Base-by-base conservation (phyloP, 2,797 vertebrate genomes). In the Coreius guichenoti region DNA sequence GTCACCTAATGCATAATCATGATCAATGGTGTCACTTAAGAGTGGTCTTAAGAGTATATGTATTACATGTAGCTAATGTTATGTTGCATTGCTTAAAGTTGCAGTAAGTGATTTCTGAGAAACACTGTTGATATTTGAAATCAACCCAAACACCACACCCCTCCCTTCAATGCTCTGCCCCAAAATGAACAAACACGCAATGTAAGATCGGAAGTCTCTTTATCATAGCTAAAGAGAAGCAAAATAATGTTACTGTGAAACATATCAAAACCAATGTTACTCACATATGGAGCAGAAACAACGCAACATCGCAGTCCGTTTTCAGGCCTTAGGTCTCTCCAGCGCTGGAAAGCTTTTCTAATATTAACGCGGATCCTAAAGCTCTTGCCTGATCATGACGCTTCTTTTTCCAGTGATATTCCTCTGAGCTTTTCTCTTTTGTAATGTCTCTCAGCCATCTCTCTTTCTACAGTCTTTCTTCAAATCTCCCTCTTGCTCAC, bases 251-350 rank as follows among this genome's bases (percentile, higher is more conserved):
- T 61, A 26, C 58, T 61, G 58, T 61, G 12, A 61, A 61, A 61
- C 56, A 26, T 11, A 26, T 0, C 58, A 61, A 5, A 58, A 58
- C 23, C 56, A 12, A 58, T 58, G 3, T n/a, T 1, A n/a, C 54
- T 58, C 54, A 23, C 21, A 1, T 58, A 58, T n/a, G 23, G 21
- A n/a, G 56, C 9, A 58, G 56, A 58, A 58, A 58, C 56, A 58
- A n/a, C 4, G 0, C 23, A 5, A 58, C 56, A 3, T 58, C 9
- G 3, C 1, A 0, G 9, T n/a, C 9, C 3, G 4, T n/a, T 58
- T 58, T 58, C 56, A 58, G 23, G 21, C 4, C 23, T n/a, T 12
- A 12, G 54, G 23, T 58, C 9, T 58, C 21, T 58, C 56, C 9
- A 58, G 56, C 1, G 9, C n/a, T 26, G n/a, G 56, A 61, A 26